These are phyloP conservation scores for Phorcus lineatus DNA, from an alignment of 2,888 invertebrate genomes.

Conservation along the genomic window DNA sequence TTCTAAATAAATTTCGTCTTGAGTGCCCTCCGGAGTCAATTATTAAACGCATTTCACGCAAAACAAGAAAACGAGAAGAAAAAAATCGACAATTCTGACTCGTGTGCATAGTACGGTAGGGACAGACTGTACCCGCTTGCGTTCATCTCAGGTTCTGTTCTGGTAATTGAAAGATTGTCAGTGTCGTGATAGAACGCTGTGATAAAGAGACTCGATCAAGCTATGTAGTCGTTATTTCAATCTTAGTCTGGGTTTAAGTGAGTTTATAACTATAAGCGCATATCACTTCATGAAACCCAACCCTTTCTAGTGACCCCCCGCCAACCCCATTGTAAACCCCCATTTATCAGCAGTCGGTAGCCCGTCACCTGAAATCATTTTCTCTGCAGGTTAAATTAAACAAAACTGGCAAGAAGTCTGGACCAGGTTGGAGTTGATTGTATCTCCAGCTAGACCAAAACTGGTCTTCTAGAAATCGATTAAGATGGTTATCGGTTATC, in stretches of 20 bases:
- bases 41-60: too few relatives aligned
- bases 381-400: slow-evolving; percentile 11
- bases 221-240: too few relatives aligned
- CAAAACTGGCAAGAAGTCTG: not conserved
- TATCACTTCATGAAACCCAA: not conserved
- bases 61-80: too few relatives aligned
- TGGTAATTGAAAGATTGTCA: too few relatives aligned
- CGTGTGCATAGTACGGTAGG: too few relatives aligned
- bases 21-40: too few relatives aligned
- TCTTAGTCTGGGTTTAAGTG: not conserved
- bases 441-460: not conserved
- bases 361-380: not conserved
- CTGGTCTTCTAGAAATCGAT: not conserved
- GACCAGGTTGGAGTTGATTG: not conserved
- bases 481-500: not conserved
- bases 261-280: not conserved
- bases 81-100: too few relatives aligned
- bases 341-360: not conserved
- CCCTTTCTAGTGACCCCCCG: not conserved
- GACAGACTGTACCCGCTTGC: too few relatives aligned
- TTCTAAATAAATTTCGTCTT: too few relatives aligned
- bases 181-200: too few relatives aligned
- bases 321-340: not conserved
- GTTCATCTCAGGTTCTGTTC: too few relatives aligned
- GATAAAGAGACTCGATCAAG: too few relatives aligned